Evolutionary conservation across 1,140 invertebrate species (phyloP).

Genomic region (Pseudomyrmex sp.): DNA sequence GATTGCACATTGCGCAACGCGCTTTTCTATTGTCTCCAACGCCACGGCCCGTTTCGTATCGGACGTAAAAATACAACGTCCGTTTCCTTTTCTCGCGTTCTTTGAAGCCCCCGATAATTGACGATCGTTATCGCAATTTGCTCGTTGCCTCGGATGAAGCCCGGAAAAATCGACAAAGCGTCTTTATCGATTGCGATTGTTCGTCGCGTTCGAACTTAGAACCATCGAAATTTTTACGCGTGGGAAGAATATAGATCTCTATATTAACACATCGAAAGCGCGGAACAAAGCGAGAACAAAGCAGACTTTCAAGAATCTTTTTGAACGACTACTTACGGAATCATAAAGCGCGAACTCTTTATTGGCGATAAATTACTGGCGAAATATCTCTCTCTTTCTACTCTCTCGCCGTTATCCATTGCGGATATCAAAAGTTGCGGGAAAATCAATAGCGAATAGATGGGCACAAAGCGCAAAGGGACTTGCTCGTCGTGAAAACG

Average conservation of each 20-base stretch:
- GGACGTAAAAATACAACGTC: slow-evolving; percentile 44
- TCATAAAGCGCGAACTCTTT: slow-evolving; percentile 40
- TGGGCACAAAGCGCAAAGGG: slow-evolving; percentile 32
- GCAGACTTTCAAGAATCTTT: slow-evolving; percentile 36
- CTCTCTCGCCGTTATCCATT: slow-evolving; percentile 5
- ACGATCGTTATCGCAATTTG: slow-evolving; percentile 46
- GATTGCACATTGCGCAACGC: slow-evolving; percentile 55
- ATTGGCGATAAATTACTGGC: slow-evolving; percentile 53
- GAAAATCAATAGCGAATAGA: slow-evolving; percentile 50
- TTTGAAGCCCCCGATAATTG: slow-evolving; percentile 39
- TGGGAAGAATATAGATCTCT: slow-evolving; percentile 8
- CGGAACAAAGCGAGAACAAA: not conserved
- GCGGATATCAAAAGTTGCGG: slow-evolving; percentile 36
- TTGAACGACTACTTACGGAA: not conserved
- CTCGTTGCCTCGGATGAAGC: not conserved
- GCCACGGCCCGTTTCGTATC: slow-evolving; percentile 7
- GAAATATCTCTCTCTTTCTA: not conserved
- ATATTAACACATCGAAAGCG: slow-evolving; percentile 4
- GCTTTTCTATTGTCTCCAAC: slow-evolving; percentile 55
- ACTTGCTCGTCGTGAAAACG: slow-evolving; percentile 2
- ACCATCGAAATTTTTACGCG: not conserved
- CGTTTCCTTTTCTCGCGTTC: slow-evolving; percentile 40
- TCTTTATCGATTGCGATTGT: slow-evolving; percentile 7
- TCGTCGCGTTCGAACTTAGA: not conserved
- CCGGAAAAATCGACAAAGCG: slow-evolving; percentile 10